A percentile compares a stretch with the other conserved stretches of the same genome.
These are phyloP conservation scores for Alosa sapidissima DNA, from an alignment of 2,797 vertebrate species.

Conservation along the genomic window DNA sequence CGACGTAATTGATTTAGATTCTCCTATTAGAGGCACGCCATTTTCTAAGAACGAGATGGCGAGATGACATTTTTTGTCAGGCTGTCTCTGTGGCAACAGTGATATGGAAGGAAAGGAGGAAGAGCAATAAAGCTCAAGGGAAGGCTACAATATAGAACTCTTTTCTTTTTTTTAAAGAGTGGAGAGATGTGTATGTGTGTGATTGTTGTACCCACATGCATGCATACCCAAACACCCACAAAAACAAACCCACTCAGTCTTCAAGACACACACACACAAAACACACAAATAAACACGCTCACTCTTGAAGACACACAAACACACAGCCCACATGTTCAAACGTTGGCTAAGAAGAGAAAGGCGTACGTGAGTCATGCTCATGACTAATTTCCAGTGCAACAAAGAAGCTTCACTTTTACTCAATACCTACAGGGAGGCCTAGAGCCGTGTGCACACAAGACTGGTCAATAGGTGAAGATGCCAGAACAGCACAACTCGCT, in stretches of 20 bases:
- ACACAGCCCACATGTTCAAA: not conserved
- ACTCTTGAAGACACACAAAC: not conserved
- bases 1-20: constrained; percentile 54
- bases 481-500: not conserved
- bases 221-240: too few species aligned
- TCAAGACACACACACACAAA: too few species aligned
- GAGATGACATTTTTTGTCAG: constrained; percentile 50
- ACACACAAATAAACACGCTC: not conserved
- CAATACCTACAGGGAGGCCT: not conserved
- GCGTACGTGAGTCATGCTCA: not conserved
- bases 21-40: constrained; percentile 56
- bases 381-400: not conserved
- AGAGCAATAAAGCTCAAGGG: constrained; percentile 6
- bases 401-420: not conserved
- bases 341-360: not conserved
- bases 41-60: constrained; percentile 49
- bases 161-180: not conserved
- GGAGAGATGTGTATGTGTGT: not conserved
- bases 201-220: not conserved
- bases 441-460: not conserved
- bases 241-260: too few species aligned
- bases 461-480: constrained; percentile 15
- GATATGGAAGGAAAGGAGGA: constrained; percentile 16
- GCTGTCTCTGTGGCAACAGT: constrained; percentile 43
- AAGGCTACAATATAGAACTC: not conserved